These are phyloP conservation scores for Orestias chungarensis DNA, from an alignment of 2,797 vertebrate species.

Conservation along the genomic window DNA sequence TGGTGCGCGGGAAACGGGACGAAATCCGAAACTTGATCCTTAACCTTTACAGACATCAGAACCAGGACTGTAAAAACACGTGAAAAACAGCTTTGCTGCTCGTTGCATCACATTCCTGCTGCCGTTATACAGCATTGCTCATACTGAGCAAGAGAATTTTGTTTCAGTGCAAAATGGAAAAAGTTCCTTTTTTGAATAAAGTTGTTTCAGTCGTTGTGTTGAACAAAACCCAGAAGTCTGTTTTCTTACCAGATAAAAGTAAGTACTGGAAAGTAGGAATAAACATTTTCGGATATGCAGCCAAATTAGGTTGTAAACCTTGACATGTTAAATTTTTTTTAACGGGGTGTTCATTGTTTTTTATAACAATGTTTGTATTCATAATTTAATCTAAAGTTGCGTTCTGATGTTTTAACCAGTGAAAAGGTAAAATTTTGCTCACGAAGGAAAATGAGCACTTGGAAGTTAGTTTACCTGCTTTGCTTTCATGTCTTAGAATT, in stretches of 20 bases:
- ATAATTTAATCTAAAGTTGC: not conserved
- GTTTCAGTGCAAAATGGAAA: constrained; percentile 50
- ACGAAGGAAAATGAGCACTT: not conserved
- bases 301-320: constrained; percentile 20
- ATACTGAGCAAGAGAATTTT: constrained; percentile 66
- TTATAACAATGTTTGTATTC: not conserved
- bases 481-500: not conserved
- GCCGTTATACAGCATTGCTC: constrained; percentile 57
- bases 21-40: constrained; percentile 93
- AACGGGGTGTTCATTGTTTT: constrained; percentile 4
- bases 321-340: constrained; percentile 21
- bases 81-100: constrained; percentile 6
- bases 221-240: constrained; percentile 4
- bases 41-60: constrained; percentile 87
- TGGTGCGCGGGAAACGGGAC: constrained; percentile 91
- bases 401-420: not conserved
- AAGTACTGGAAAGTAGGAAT: constrained; percentile 17
- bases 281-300: not conserved
- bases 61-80: constrained; percentile 64
- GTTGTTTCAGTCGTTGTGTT: constrained; percentile 8
- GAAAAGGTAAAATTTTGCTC: constrained; percentile 9
- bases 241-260: constrained; percentile 9
- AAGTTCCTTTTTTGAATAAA: constrained; percentile 30
- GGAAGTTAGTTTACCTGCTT: constrained; percentile 7
- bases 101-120: constrained; percentile 33